Evolutionary conservation across 2,113 vertebrate species (phyloP), one percentile per base, ranked within the genome.

Genomic region (Neotoma lepida): DNA sequence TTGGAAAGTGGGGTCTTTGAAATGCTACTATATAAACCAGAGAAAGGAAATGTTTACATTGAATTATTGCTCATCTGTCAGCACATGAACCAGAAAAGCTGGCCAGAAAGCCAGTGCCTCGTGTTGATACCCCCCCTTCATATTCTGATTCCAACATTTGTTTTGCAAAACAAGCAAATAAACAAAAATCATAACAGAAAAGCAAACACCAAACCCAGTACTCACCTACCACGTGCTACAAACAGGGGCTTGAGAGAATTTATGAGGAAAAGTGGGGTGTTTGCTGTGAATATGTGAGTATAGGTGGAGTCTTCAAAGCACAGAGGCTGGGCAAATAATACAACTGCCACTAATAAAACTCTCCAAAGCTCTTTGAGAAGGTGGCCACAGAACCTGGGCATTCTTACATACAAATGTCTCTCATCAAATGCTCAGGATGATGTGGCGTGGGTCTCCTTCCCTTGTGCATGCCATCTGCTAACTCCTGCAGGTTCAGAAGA

Each of bases 201-300:
- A 68, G 49, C 46, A 87, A 44, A 58, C 46, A 70, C 51, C 13
- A 82, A 73, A 15, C 44, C 76, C 24, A 66, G 54, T 66, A 88
- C 22, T 86, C 73, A 87, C 66, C 82, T 66, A 17, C 54, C 46
- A 82, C 20, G 3, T 76, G 22, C 82, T 80, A 93, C 6, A 74
- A 86, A 68, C 20, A 66, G 0, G 6, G 63, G 20, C 2, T 44
- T 49, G 66, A 51, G 84, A 93, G 54, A 91, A 89, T 85, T 49
- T 71, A 94, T 74, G 49, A 81, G 51, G 35, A 76, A 92, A 81
- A 84, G 26, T 26, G 88, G 30, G 6, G 70, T 51, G 46, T 70
- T 94, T 93, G 68, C 63, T 73, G 91, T 92, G 66, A 73, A 71
- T 82, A 56, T 76, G 44, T 80, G 41, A 93, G 56, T 44, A 76